Evolutionary conservation across 2,113 vertebrate species (phyloP).

Genomic region (Scopus umbretta): DNA sequence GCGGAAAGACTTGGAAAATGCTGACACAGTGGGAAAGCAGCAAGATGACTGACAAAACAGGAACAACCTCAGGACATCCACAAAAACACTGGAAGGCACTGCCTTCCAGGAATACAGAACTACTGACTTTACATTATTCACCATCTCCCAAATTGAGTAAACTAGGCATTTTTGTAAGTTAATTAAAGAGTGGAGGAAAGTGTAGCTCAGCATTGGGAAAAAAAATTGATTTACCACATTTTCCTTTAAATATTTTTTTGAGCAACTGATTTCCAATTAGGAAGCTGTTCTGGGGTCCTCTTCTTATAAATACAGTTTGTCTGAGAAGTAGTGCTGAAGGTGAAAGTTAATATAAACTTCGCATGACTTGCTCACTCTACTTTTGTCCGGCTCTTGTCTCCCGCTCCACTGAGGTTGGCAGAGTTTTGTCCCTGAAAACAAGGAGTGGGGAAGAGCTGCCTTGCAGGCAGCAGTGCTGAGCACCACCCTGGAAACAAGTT

Average conservation of each 20-base stretch:
- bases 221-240: neutral
- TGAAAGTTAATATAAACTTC: neutral
- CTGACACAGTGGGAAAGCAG: neutral
- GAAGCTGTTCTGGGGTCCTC: neutral
- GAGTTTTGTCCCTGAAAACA: neutral
- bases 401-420: neutral
- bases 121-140: constrained; percentile 25
- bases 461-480: rapidly evolving
- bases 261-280: neutral
- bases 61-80: neutral
- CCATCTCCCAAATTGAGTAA: neutral
- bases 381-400: neutral
- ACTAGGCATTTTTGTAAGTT: neutral
- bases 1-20: neutral
- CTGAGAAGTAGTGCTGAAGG: neutral
- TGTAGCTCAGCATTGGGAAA: neutral
- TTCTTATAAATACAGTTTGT: neutral
- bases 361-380: neutral
- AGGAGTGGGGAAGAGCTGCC: neutral
- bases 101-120: constrained; percentile 1
- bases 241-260: neutral
- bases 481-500: neutral
- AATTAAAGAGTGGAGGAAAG: neutral
- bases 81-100: neutral
- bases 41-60: constrained; percentile 30